Percentiles rank a stretch among this genome's conserved stretches.
phyloP scores from a whole-genome alignment of 2,888 invertebrate genomes.

The Scotopteryx bipunctaria region DNA sequence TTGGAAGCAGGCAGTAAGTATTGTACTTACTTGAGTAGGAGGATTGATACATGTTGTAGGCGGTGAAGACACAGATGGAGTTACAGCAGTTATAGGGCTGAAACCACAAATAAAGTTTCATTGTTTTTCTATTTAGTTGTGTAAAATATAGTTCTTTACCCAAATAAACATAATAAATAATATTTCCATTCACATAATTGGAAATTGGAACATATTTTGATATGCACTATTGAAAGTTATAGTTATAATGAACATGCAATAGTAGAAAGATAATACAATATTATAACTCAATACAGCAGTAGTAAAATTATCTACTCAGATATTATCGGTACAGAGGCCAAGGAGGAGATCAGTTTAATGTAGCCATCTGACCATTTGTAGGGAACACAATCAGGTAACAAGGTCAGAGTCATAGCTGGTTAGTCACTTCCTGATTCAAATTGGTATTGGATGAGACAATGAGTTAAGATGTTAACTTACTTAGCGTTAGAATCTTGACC shows the following conservation, averaged over 20 bases:
- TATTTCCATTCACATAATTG: no score
- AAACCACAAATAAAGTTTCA: constrained; percentile 42
- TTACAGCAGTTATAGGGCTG: constrained; percentile 73
- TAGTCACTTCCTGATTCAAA: constrained; percentile 19
- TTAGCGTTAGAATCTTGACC: constrained; percentile 78
- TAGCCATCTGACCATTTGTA: constrained; percentile 3
- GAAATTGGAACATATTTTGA: no score
- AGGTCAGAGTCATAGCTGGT: constrained; percentile 5
- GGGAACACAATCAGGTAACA: constrained; percentile 9
- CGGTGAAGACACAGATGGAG: constrained; percentile 72
- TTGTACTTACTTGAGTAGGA: constrained; percentile 76
- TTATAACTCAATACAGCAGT: no score
- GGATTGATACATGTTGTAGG: constrained; percentile 76
- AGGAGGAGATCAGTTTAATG: not conserved
- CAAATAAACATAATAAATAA: no score
- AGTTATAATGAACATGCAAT: not conserved
- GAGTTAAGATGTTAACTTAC: constrained; percentile 51
- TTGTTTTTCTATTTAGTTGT: not conserved
- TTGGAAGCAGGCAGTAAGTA: not conserved
- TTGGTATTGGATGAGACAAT: constrained; percentile 13
- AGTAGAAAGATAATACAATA: no score
- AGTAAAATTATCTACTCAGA: not conserved
- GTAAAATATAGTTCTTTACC: constrained; percentile 11
- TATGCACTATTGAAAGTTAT: no score
- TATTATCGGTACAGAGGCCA: not conserved